phyloP scores from a whole-genome alignment of 2,888 invertebrate species.

The Oasisia sp. region DNA sequence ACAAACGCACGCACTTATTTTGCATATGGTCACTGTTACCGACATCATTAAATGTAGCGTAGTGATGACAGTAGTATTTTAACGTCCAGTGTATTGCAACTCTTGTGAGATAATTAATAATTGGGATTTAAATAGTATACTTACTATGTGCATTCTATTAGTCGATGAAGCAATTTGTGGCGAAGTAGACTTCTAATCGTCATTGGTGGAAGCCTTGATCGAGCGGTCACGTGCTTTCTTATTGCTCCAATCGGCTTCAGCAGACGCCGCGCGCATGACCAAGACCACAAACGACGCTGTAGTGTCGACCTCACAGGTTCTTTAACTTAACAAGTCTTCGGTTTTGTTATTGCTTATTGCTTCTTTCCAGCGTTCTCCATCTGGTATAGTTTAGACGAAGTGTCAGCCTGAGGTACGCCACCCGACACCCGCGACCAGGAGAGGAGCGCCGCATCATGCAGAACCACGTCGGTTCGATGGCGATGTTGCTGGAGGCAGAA shows the following conservation, averaged over 20 bases:
- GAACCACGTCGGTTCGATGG: constrained; percentile 26
- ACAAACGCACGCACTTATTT: background rate
- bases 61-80: background rate
- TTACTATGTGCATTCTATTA: background rate
- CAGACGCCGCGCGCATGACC: background rate
- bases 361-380: background rate
- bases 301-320: background rate
- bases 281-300: background rate
- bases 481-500: constrained; percentile 46
- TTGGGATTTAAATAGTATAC: background rate
- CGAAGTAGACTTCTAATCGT: background rate
- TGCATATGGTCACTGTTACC: background rate
- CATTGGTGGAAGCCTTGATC: background rate
- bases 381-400: background rate
- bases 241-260: background rate
- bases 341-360: background rate
- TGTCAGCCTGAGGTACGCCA: background rate
- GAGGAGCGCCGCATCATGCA: background rate
- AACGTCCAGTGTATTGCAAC: background rate
- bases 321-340: background rate
- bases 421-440: background rate
- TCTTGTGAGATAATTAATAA: background rate
- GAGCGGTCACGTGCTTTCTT: background rate
- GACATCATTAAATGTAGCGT: background rate
- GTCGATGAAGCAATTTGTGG: background rate